Evolutionary conservation across 2,888 invertebrate genomes (phyloP), one percentile per base, ranked within the genome.

Genomic region (Troides aeacus): DNA sequence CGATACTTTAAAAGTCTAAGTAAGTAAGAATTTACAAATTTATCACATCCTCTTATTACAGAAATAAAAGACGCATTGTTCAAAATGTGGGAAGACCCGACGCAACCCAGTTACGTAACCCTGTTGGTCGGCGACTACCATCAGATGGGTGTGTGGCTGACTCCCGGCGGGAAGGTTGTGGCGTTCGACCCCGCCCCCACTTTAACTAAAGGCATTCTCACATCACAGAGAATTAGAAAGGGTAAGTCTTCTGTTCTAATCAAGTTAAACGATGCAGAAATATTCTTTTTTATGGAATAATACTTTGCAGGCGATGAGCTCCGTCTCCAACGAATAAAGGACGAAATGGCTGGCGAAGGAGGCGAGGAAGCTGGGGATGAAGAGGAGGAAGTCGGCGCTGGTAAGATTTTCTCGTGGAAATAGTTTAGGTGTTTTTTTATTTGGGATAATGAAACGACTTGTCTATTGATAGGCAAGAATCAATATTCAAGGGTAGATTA

Each of bases 141-240:
- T 74, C 89, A 89, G 78, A 73, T 92, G 24, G 92, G 92, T 0
- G 80, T 92, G 56, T 92, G 92, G 92, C 78, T 89, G 85, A 78
- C 84, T 0, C 79, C 87, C 0, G 89, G 89, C 0, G 92, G 92
- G 0, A 85, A 84, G 67, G 87, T 92, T 53, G 91, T 92, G 15
- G 92, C 84, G 0, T 92, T 89, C 72, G 92, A 92, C 65, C 86
- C 92, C 0, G 92, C 91, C 0, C 92, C 92, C 2, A 88, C 90
- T 0, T 69, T 89, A 15, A 23, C 69, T 1, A 86, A 84, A 72
- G 92, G 91, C 0, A 70, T 84, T 75, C 79, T 92, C 0, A 89
- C 90, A 0, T 24, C 74, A 2, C 86, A 88, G 57, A 78, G 92
- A 69, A 87, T 92, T 1, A 74, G 73, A 60, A 90, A 88, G 71